A percentile compares a stretch with the other conserved stretches of the same genome.
Conservation (phyloP, 2,888 invertebrate genomes). For the Kuschelorhynchus macadamiae region DNA sequence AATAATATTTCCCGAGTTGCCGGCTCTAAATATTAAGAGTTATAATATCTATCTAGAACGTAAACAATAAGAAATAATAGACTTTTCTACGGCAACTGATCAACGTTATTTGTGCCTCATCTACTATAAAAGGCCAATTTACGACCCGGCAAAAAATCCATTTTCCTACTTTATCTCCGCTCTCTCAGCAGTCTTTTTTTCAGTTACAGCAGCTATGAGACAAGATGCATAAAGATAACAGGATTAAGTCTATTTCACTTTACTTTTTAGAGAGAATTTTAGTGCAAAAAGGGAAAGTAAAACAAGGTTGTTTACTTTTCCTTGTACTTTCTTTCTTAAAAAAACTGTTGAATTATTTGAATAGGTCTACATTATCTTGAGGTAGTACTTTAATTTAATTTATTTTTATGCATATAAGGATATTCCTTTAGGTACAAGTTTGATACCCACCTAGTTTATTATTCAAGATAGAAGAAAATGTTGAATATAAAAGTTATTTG, state of each 20-base stretch:
- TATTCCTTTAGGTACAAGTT: too few species aligned
- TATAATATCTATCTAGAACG: constrained; percentile 2
- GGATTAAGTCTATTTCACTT: constrained; percentile 22
- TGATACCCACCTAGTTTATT: too few species aligned
- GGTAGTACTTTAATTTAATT: too few species aligned
- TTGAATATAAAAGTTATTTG: too few species aligned
- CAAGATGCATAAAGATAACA: constrained; percentile 22
- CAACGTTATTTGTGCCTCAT: constrained; percentile 33
- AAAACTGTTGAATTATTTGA: too few species aligned
- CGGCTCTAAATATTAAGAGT: neutral
- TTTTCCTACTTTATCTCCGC: constrained; percentile 28
- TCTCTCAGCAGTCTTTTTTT: constrained; percentile 17
- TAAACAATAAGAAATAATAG: constrained; percentile 15
- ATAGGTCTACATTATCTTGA: too few species aligned
- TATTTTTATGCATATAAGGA: too few species aligned
- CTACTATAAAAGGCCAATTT: constrained; percentile 28
- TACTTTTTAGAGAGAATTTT: constrained; percentile 6
- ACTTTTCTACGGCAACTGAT: constrained; percentile 22
- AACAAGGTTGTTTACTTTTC: neutral
- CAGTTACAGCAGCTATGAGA: constrained; percentile 8
- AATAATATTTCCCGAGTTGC: too few species aligned
- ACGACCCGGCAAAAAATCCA: constrained; percentile 22
- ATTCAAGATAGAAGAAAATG: too few species aligned
- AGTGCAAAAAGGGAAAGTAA: constrained; percentile 7
- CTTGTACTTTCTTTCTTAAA: too few species aligned